These are phyloP conservation scores for Ooceraea biroi DNA, from an alignment of 1,140 invertebrate genomes.

Conservation along the genomic window DNA sequence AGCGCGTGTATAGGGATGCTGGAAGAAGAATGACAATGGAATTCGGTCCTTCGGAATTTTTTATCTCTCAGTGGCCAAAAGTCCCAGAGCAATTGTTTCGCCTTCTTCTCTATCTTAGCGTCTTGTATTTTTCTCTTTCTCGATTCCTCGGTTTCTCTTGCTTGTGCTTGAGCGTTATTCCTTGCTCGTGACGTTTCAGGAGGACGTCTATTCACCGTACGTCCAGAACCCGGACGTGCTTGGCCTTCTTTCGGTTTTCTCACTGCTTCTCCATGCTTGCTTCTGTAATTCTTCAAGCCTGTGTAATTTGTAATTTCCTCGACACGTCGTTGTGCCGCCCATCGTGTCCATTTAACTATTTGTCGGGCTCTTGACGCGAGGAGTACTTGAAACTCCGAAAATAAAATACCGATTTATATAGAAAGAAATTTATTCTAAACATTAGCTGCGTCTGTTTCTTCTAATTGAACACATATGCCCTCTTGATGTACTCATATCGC, in stretches of 20 bases:
- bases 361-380: background rate
- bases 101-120: conserved; percentile 6
- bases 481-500: background rate
- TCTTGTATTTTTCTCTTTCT: conserved; percentile 1
- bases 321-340: background rate
- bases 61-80: conserved; percentile 55
- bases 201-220: conserved; percentile 75
- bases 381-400: background rate
- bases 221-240: conserved; percentile 75
- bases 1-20: conserved; percentile 47
- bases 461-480: background rate
- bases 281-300: conserved; percentile 30
- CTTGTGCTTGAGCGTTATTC: conserved; percentile 19
- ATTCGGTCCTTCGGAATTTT: conserved; percentile 72
- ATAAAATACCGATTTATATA: background rate
- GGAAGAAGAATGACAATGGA: conserved; percentile 47
- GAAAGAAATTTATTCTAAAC: background rate
- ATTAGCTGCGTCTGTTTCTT: background rate
- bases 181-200: conserved; percentile 52
- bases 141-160: conserved; percentile 13
- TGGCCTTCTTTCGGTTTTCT: conserved; percentile 70
- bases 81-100: conserved; percentile 75
- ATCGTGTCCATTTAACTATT: conserved; percentile 27
- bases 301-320: conserved; percentile 51
- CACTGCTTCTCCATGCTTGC: background rate